These are phyloP conservation scores for Acleris laterana DNA, from an alignment of 2,888 invertebrate species.

Conservation along the genomic window DNA sequence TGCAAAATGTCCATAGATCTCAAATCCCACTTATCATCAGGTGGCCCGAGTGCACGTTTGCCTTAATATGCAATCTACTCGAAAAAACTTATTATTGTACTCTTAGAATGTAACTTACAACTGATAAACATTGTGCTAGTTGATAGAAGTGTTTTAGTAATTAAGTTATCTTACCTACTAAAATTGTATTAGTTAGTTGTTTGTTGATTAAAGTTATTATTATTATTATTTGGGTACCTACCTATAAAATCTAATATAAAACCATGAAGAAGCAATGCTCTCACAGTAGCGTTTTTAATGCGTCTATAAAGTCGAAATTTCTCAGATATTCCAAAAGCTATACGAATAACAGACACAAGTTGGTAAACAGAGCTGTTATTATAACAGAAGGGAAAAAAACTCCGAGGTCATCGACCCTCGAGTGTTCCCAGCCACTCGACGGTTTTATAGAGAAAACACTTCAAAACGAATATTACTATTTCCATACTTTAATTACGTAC, in stretches of 20 bases:
- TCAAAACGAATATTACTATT: constrained; percentile 83
- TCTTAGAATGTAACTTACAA: too few relatives aligned
- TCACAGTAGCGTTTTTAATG: constrained; percentile 2
- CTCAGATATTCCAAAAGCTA: constrained; percentile 54
- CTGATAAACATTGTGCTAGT: too few relatives aligned
- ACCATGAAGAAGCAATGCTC: constrained; percentile 7
- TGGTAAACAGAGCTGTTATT: constrained; percentile 75
- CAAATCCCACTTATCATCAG: too few relatives aligned
- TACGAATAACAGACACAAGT: constrained; percentile 62
- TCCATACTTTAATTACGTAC: constrained; percentile 81
- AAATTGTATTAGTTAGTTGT: too few relatives aligned
- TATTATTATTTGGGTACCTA: too few relatives aligned
- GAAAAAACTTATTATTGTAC: too few relatives aligned
- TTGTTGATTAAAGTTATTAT: too few relatives aligned
- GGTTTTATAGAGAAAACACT: constrained; percentile 83
- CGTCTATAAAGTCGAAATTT: constrained; percentile 45
- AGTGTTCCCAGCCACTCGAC: constrained; percentile 80
- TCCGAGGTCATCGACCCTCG: constrained; percentile 68
- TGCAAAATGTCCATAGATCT: too few relatives aligned
- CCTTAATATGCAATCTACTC: too few relatives aligned
- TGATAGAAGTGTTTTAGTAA: too few relatives aligned
- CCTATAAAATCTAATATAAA: not conserved
- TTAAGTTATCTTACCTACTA: too few relatives aligned
- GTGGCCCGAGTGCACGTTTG: too few relatives aligned
- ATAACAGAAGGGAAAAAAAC: constrained; percentile 70